These are phyloP conservation scores for Pogonophryne albipinna DNA, from an alignment of 2,797 vertebrate species.

Conservation along the genomic window DNA sequence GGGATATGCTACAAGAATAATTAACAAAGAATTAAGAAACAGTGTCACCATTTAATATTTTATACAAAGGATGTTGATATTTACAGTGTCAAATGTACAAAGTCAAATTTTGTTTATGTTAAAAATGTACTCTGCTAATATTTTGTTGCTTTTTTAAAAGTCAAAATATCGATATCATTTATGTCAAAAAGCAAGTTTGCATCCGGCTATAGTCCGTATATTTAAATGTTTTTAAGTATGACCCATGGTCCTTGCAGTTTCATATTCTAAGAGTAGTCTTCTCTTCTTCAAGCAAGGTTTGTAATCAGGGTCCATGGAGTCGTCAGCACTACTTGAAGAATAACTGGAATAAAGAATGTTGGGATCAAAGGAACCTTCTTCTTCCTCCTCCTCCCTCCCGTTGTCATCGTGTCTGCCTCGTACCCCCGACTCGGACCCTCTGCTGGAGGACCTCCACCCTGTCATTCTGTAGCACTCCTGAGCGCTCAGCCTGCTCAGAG, in stretches of 20 bases:
- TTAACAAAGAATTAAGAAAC: neutral
- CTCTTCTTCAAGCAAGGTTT: constrained; percentile 51
- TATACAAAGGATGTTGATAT: neutral
- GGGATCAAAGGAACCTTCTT: constrained; percentile 62
- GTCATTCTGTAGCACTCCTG: constrained; percentile 29
- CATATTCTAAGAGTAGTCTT: constrained; percentile 27
- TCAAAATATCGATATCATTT: neutral
- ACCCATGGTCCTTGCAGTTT: neutral
- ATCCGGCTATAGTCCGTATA: neutral
- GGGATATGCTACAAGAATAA: neutral
- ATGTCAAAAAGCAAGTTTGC: neutral
- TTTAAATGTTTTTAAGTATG: neutral
- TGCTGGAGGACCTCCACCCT: neutral
- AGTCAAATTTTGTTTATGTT: neutral
- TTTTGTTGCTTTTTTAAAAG: neutral
- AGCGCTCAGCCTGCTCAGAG: constrained; percentile 68
- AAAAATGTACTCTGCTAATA: neutral
- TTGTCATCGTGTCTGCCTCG: neutral
- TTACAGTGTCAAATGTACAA: neutral
- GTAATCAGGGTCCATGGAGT: constrained; percentile 64
- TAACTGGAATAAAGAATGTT: constrained; percentile 71
- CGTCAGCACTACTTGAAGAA: constrained; percentile 58
- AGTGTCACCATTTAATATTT: neutral
- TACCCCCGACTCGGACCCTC: neutral
- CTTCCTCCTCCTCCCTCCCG: neutral